These are phyloP conservation scores for Rhynchopsitta pachyrhyncha DNA, from an alignment of 2,113 vertebrate genomes.

Conservation along the genomic window DNA sequence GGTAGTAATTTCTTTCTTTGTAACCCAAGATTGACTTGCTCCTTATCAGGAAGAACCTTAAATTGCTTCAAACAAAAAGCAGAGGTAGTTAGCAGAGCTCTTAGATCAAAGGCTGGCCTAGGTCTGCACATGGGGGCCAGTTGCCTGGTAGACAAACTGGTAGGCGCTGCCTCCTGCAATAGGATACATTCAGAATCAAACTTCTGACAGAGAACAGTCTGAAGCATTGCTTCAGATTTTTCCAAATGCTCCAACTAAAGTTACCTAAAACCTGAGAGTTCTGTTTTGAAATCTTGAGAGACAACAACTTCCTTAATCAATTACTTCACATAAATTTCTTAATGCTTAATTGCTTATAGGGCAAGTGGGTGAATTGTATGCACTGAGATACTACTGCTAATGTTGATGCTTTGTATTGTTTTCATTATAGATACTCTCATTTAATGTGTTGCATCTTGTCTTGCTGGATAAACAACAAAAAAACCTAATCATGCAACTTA, in stretches of 20 bases:
- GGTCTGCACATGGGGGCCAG: constrained; percentile 13
- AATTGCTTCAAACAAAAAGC: constrained; percentile 53
- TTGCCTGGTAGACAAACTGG: neutral
- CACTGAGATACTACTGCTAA: neutral
- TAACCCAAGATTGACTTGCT: constrained; percentile 61
- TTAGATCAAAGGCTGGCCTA: constrained; percentile 60
- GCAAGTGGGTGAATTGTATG: neutral
- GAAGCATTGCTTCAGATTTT: neutral
- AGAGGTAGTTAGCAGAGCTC: constrained; percentile 36
- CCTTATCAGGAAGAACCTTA: constrained; percentile 61
- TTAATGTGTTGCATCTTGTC: neutral
- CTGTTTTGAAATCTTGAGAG: neutral
- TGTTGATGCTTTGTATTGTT: constrained; percentile 6
- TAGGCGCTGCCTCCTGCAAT: neutral
- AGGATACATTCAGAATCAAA: neutral
- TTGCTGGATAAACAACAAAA: neutral
- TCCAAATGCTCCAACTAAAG: neutral
- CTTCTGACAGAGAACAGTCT: neutral
- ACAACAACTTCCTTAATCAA: neutral
- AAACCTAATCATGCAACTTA: neutral
- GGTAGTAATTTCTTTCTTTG: constrained; percentile 45
- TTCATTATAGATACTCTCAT: constrained; percentile 3
- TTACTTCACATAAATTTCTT: neutral
- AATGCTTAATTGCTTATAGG: neutral
- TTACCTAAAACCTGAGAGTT: neutral